These are phyloP conservation scores for Riparia riparia DNA, from an alignment of 2,113 vertebrate species.

Conservation along the genomic window DNA sequence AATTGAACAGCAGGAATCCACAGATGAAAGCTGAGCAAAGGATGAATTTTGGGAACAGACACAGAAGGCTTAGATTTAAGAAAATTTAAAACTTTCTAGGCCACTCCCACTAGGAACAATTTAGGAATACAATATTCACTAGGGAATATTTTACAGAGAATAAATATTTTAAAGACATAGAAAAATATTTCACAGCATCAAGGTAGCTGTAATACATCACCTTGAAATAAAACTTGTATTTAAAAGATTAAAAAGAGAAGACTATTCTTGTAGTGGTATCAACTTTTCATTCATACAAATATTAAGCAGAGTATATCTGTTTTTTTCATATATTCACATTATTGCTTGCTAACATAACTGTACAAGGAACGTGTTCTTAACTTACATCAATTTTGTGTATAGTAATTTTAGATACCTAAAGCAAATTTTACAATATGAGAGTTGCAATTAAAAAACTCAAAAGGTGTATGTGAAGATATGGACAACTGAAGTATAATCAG, in stretches of 20 bases:
- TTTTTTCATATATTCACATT: slow-evolving; percentile 81
- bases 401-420: slow-evolving; percentile 62
- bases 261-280: slow-evolving; percentile 74
- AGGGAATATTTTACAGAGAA: slow-evolving; percentile 61
- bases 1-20: slow-evolving; percentile 9
- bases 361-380: slow-evolving; percentile 71
- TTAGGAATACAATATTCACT: slow-evolving; percentile 36
- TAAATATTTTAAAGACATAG: slow-evolving; percentile 74
- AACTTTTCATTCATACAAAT: slow-evolving; percentile 80
- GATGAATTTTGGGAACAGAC: slow-evolving; percentile 44
- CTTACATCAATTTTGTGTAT: slow-evolving; percentile 60
- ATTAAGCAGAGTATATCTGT: slow-evolving; percentile 73
- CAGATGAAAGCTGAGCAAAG: slow-evolving; percentile 33
- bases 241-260: slow-evolving; percentile 77
- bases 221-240: slow-evolving; percentile 78
- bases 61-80: slow-evolving; percentile 42
- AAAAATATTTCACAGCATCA: slow-evolving; percentile 72
- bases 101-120: slow-evolving; percentile 14
- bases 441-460: slow-evolving; percentile 6
- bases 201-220: slow-evolving; percentile 69
- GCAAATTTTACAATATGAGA: slow-evolving; percentile 49
- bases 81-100: slow-evolving; percentile 53
- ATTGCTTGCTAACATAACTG: slow-evolving; percentile 80
- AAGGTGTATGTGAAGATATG: slow-evolving; percentile 36
- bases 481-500: slow-evolving; percentile 34